Base-by-base conservation (phyloP, 2,113 vertebrate genomes). In the Mionectes macconnelli region DNA sequence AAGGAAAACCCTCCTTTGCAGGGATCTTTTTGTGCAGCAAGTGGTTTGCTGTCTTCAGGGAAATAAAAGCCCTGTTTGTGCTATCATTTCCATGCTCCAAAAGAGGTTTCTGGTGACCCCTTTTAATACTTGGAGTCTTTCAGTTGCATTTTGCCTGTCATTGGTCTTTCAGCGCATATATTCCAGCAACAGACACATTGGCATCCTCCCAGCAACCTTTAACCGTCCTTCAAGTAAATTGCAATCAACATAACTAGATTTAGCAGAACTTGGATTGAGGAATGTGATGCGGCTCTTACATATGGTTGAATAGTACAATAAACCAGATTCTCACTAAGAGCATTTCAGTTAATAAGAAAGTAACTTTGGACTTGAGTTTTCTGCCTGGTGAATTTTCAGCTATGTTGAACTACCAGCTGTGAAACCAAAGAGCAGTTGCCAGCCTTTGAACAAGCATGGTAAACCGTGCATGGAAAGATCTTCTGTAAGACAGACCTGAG, bases 201-300 rank as follows among this genome's bases (percentile, higher is more conserved):
- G 57, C 68, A 72, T 76, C 14, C 40, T 95, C 40, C 81, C 78
- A 94, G 40, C 53, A 94, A 91, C 74, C 67, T 95, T 81, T 79
- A 92, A 89, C 35, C 0, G 2, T 89, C 81, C 77, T 96, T 90
- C 28, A 92, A 84, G 67, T 25, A 90, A 92, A 91, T 25, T 87
- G 76, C 68, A 90, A 78, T 77, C 73, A 92, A 73, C 68, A 59
- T 72, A 90, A 84, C 72, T 86, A 60, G 55, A 72, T 92, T 78
- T 72, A 96, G 68, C 39, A 84, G 62, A 94, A 75, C 44, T 77
- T 84, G 55, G 47, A 39, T 81, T 86, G 56, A 81, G 56, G 89
- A 87, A 68, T 50, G 27, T 57, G 50, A 62, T 92, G 67, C 80
- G 50, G n/a, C 25, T 75, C 39, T 87, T 91, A 82, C 52, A 75